Evolutionary conservation across 2,797 vertebrate species (phyloP).

Genomic region (Furcifer pardalis): DNA sequence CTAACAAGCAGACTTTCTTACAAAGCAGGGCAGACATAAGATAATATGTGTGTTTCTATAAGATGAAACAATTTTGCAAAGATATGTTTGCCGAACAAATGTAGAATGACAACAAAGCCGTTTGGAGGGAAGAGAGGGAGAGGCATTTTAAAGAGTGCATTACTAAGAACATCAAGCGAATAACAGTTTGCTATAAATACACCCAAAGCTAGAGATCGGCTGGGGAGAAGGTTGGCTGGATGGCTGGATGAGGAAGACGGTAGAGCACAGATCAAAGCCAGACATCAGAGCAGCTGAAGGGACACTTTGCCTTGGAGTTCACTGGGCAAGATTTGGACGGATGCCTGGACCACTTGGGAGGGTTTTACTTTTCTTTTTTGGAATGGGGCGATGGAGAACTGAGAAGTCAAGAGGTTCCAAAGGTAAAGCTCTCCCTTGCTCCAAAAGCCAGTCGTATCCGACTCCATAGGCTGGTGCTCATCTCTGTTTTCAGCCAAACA

Average conservation of each 20-base stretch:
- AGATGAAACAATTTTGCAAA: background rate
- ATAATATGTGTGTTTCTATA: background rate
- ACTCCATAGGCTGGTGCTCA: too few species aligned
- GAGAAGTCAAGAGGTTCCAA: too few species aligned
- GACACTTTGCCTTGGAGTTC: background rate
- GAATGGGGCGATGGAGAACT: too few species aligned
- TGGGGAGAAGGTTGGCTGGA: background rate
- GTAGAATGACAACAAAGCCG: background rate
- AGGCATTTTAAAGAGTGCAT: background rate
- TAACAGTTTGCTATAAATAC: background rate
- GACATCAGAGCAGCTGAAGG: background rate
- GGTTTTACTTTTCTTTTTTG: background rate
- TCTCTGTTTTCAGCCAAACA: too few species aligned
- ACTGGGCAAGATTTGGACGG: background rate
- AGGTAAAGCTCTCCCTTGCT: too few species aligned
- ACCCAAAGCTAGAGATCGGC: too few species aligned
- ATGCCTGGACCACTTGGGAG: too few species aligned
- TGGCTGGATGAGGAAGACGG: background rate
- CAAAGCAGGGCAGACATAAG: too few species aligned
- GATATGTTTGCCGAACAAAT: background rate
- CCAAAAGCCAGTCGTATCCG: too few species aligned
- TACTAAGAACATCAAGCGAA: background rate
- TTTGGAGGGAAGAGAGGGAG: accelerated
- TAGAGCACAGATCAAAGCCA: too few species aligned
- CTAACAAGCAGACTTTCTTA: background rate